Percentiles rank a stretch among this genome's conserved stretches.
Conservation (phyloP, 2,113 vertebrate genomes). For the Amphilophus citrinellus region DNA sequence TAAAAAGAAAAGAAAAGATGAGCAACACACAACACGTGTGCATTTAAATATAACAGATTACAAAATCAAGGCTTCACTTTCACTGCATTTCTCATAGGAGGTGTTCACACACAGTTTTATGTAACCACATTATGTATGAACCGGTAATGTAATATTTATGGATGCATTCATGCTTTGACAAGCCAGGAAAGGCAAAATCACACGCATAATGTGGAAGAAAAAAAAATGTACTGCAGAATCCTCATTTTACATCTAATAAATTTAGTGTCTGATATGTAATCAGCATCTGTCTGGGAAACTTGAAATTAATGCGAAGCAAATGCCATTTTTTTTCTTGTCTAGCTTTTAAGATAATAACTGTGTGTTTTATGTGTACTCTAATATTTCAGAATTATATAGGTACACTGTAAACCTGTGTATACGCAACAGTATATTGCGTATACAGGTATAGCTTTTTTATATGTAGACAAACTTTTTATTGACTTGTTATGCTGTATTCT, state of each 20-base stretch:
- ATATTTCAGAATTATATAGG: not conserved
- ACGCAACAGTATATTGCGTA: not conserved
- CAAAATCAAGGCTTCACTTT: not conserved
- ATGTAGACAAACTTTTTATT: too few species aligned
- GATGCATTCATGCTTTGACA: conserved; percentile 8
- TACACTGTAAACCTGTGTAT: not conserved
- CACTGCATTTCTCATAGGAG: not conserved
- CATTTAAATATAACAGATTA: conserved; percentile 7
- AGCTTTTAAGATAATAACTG: fast-evolving
- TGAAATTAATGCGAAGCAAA: not conserved
- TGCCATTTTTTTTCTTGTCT: not conserved
- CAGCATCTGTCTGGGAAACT: not conserved
- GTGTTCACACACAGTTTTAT: not conserved
- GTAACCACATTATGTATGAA: conserved; percentile 7
- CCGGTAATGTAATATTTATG: conserved; percentile 6
- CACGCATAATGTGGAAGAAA: not conserved
- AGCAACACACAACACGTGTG: not conserved
- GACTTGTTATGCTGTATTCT: too few species aligned
- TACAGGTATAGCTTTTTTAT: too few species aligned
- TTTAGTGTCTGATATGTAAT: not conserved
- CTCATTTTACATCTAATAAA: not conserved
- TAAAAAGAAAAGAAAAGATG: not conserved
- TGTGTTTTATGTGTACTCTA: not conserved
- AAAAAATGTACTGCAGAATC: not conserved
- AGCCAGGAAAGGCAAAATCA: conserved; percentile 2